Base-by-base conservation (phyloP, 2,888 invertebrate genomes). In the Ctenicera cuprea region DNA sequence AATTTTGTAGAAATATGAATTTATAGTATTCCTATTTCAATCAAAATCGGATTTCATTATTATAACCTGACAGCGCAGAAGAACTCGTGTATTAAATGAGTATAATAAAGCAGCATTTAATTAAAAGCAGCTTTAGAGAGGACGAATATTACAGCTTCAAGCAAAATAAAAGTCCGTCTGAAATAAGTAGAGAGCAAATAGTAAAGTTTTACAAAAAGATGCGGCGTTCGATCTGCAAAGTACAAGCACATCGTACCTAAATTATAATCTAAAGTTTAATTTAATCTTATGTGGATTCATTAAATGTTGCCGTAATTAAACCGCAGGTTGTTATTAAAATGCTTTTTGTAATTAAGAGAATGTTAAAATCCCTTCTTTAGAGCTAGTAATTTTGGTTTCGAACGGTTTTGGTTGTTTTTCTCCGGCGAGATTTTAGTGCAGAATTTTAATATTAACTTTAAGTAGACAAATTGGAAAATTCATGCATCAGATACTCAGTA, bases 301-400 rank as follows among this genome's bases (percentile, higher is more conserved):
- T 73, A 73, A 68, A 67, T 73, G 64, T 63, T 48, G 57, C 65
- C 69, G 69, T 74, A 71, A 74, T 74, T 74, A 74, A 74, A 74
- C 74, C 66, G 74, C 74, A 67, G 67, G 61, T 74, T 67, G 71
- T 66, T 74, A 74, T 74, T 71, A 74, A 67, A 73, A 74, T 66
- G 62, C 57, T 71, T 74, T 74, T 74, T 74, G 74, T 67, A 71
- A 74, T 74, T 74, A 74, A 67, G 69, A 67, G 50, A 64, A 41
- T 20, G 26, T 26, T 26, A 59, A 63, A 62, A 63, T 38, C 45
- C 59, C 68, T 70, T 63, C 33, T 54, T 33, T 57, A 41, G 26
- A 68, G 68, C 38, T 63, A 52, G 52, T 52, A 68, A 57, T 67
- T 63, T 63, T 54, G 54, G 41, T 67, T 62, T 18, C 16, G 37